Percentiles rank a stretch among this genome's conserved stretches.
phyloP scores from a whole-genome alignment of 2,113 vertebrate genomes.

The Sigmodon hispidus region DNA sequence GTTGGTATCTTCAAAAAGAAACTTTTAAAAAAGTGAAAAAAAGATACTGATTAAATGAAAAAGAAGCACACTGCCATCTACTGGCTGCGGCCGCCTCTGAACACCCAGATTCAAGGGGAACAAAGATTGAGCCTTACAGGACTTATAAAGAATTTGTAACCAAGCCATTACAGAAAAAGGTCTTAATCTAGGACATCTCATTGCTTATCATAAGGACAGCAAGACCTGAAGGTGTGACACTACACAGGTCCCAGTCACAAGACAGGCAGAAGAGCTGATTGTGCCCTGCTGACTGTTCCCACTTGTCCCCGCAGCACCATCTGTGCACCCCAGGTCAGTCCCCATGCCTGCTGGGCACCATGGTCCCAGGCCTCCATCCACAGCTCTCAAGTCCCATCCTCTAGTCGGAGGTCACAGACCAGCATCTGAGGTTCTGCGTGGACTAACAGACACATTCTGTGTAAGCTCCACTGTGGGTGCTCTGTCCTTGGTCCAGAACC shows the following conservation, averaged over 20 bases:
- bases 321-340: conserved; percentile 36
- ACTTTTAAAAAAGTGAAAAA: too few relatives aligned
- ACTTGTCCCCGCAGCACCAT: background rate
- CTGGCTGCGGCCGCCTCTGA: background rate
- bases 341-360: conserved; percentile 47
- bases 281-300: background rate
- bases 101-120: background rate
- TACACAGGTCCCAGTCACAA: too few relatives aligned
- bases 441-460: background rate
- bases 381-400: background rate
- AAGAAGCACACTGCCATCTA: background rate
- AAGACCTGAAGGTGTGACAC: background rate
- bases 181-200: background rate
- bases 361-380: background rate
- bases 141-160: background rate
- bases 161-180: background rate
- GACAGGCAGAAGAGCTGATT: background rate
- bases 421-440: background rate
- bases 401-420: background rate
- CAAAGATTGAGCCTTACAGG: too few relatives aligned
- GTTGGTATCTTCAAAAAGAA: too few relatives aligned
- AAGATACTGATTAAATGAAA: too few relatives aligned
- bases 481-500: background rate
- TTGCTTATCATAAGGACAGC: background rate
- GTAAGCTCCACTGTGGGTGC: background rate